Percentiles rank a stretch among this genome's conserved stretches.
These are phyloP conservation scores for Tethya wilhelma DNA, from an alignment of 37 sponge, comb jelly and placozoan genomes.

Conservation along the genomic window DNA sequence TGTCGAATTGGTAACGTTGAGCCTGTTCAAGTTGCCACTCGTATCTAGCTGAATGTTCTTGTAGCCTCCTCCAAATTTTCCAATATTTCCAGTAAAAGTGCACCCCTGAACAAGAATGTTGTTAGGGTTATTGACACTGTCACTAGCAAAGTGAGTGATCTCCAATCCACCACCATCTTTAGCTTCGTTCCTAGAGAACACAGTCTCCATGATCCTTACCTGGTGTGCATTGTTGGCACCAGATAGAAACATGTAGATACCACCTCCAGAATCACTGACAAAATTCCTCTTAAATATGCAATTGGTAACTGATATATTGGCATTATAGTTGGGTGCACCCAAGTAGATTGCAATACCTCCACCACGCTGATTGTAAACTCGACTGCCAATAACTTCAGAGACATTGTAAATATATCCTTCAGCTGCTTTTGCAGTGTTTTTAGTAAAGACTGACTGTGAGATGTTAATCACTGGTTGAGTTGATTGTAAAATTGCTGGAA, in stretches of 20 bases:
- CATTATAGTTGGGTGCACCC: not conserved
- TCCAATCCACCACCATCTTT: conserved; percentile 34
- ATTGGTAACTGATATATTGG: not conserved
- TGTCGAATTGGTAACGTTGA: not conserved
- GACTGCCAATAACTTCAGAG: not conserved
- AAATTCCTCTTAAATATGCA: not conserved
- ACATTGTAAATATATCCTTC: not conserved
- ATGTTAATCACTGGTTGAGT: conserved; percentile 1
- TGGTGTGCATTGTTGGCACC: conserved; percentile 1
- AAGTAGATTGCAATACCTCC: conserved; percentile 30
- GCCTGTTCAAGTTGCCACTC: not conserved
- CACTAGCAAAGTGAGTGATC: not conserved
- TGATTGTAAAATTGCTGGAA: not conserved
- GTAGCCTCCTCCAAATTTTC: conserved; percentile 21
- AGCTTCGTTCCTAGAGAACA: conserved; percentile 3
- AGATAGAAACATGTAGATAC: not conserved
- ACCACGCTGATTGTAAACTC: conserved; percentile 20
- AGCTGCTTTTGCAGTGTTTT: conserved; percentile 8
- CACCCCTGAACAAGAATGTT: not conserved
- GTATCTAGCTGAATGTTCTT: conserved; percentile 12
- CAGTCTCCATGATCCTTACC: not conserved
- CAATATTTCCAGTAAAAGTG: conserved; percentile 18
- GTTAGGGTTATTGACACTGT: not conserved
- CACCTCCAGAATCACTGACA: conserved; percentile 9
- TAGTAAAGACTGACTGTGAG: not conserved